phyloP scores from a whole-genome alignment of 2,888 invertebrate genomes.

The Hirtodrosophila alboralis region DNA sequence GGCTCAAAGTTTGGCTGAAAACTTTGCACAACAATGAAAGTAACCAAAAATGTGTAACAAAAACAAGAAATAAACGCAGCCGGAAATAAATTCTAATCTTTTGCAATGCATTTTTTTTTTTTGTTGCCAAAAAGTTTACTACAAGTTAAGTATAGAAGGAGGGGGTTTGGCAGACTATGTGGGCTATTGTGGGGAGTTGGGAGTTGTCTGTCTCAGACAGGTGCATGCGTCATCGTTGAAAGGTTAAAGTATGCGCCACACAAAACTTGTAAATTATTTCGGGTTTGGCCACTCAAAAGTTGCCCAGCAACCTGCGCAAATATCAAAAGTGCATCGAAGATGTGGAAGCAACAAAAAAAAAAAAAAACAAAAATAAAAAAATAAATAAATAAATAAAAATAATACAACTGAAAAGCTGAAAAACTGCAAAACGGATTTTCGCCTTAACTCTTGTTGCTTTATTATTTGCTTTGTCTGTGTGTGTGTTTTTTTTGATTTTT shows the following conservation, averaged over 20 bases:
- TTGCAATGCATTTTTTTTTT: slow-evolving; percentile 35
- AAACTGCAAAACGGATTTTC: slow-evolving; percentile 33
- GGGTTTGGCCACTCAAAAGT: slow-evolving; percentile 64
- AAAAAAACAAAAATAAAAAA: too few species aligned
- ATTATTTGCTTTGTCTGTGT: neutral
- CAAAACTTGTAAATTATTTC: slow-evolving; percentile 73
- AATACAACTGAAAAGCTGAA: slow-evolving; percentile 17
- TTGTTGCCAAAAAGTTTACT: slow-evolving; percentile 26
- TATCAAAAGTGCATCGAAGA: slow-evolving; percentile 73
- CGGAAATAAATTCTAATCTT: slow-evolving; percentile 61
- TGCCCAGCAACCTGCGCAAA: slow-evolving; percentile 70
- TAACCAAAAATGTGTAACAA: slow-evolving; percentile 29
- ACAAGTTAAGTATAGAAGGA: neutral
- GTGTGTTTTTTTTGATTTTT: slow-evolving; percentile 10
- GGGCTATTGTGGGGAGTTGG: neutral
- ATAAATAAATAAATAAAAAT: too few species aligned
- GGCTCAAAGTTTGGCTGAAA: slow-evolving; percentile 38
- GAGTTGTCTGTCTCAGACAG: slow-evolving; percentile 37
- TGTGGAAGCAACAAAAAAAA: too few species aligned
- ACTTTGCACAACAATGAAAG: slow-evolving; percentile 40
- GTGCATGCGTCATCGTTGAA: slow-evolving; percentile 69
- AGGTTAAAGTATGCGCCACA: slow-evolving; percentile 62
- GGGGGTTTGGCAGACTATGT: neutral
- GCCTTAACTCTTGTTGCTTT: neutral
- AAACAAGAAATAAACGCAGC: slow-evolving; percentile 31